A percentile compares a stretch with the other conserved stretches of the same genome.
Conservation (phyloP, 2,888 invertebrate species). For the Steinernema scapterisci region DNA sequence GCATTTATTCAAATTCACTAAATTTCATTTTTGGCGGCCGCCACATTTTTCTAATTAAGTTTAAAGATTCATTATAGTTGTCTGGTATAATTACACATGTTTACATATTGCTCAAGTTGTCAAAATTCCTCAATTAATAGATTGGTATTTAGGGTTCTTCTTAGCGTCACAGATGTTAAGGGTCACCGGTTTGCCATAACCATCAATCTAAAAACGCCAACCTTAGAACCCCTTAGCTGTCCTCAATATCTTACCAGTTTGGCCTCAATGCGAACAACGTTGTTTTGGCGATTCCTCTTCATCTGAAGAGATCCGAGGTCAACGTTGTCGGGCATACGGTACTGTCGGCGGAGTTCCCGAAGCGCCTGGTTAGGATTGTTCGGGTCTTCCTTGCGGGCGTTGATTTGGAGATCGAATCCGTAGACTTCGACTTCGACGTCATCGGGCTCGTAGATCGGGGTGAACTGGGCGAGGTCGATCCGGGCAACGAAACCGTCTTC, state of each 20-base stretch:
- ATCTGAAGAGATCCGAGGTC: constrained; percentile 39
- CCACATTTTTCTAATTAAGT: too few relatives aligned
- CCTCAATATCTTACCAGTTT: constrained; percentile 6
- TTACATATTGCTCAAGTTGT: too few relatives aligned
- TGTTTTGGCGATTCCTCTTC: constrained; percentile 27
- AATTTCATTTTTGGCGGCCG: too few relatives aligned
- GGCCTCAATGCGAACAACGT: neutral
- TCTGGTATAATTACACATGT: too few relatives aligned
- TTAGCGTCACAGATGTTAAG: constrained; percentile 10
- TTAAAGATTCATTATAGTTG: too few relatives aligned
- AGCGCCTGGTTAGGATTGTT: constrained; percentile 37
- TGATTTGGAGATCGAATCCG: constrained; percentile 40
- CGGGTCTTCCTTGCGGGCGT: constrained; percentile 42
- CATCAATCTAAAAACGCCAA: neutral
- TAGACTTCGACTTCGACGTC: constrained; percentile 33
- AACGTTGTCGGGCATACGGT: constrained; percentile 42
- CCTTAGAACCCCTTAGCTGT: neutral
- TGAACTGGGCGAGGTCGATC: constrained; percentile 2
- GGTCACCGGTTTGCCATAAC: neutral
- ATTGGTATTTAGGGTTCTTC: neutral
- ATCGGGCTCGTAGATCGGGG: neutral
- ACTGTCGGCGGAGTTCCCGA: constrained; percentile 40
- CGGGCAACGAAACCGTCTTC: constrained; percentile 13
- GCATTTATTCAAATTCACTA: too few relatives aligned
- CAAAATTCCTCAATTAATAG: neutral